phyloP scores from a whole-genome alignment of 2,797 vertebrate species.

The Coracias cyanogaster region DNA sequence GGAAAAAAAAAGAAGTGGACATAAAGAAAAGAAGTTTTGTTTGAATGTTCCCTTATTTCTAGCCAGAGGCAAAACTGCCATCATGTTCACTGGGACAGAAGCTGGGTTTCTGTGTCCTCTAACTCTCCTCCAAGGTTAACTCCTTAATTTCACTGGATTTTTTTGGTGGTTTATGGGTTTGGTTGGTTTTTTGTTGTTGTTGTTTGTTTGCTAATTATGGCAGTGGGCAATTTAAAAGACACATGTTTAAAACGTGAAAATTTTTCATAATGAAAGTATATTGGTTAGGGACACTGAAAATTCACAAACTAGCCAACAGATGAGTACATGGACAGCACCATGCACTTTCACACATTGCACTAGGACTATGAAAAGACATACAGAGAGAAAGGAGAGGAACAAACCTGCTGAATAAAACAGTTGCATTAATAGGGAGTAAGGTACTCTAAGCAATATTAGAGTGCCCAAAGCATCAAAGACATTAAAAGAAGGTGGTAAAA shows the following conservation, averaged over 20 bases:
- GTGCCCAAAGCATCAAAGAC: background rate
- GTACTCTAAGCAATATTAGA: background rate
- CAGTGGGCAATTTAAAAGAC: background rate
- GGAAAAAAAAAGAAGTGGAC: background rate
- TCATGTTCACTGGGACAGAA: background rate
- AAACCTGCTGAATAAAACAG: background rate
- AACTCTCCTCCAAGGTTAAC: background rate
- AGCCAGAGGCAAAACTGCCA: conserved; percentile 15
- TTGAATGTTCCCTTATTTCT: conserved; percentile 36
- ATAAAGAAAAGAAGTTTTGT: conserved; percentile 9
- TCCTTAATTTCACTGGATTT: background rate
- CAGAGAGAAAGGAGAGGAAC: background rate
- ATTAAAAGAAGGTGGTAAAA: background rate
- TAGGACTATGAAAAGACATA: background rate
- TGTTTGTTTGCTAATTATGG: accelerated
- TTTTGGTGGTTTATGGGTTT: background rate
- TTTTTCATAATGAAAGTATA: background rate
- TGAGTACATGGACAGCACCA: background rate
- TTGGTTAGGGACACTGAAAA: background rate
- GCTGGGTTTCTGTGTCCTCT: background rate
- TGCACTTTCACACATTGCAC: background rate
- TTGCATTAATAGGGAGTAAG: background rate
- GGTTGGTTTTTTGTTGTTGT: background rate
- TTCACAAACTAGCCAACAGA: background rate
- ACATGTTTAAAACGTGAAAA: background rate